Evolutionary conservation across 2,888 invertebrate genomes (phyloP).

Genomic region (Stenodera caucasica): DNA sequence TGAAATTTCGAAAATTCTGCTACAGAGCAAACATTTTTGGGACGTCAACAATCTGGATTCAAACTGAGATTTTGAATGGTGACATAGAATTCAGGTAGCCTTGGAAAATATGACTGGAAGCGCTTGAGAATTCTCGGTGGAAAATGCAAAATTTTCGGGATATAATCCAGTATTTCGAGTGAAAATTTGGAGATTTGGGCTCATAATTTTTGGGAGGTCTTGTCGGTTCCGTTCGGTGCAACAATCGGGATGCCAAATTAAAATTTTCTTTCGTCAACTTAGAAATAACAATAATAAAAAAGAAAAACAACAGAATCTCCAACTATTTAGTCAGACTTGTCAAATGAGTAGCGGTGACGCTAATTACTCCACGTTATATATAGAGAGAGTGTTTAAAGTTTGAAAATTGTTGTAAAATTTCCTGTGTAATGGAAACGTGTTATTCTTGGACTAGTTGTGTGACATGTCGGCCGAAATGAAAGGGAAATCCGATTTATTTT

Average conservation of each 20-base stretch:
- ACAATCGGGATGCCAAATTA: slow-evolving; percentile 47
- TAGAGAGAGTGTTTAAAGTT: slow-evolving; percentile 14
- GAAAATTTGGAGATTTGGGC: too few relatives aligned
- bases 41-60: too few relatives aligned
- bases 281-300: slow-evolving; percentile 36
- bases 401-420: slow-evolving; percentile 39
- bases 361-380: slow-evolving; percentile 41
- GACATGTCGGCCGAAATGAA: neutral
- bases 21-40: too few relatives aligned
- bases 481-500: neutral
- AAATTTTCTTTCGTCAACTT: slow-evolving; percentile 47
- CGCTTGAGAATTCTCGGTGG: too few relatives aligned
- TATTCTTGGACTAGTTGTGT: neutral
- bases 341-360: slow-evolving; percentile 45
- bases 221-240: slow-evolving; percentile 20
- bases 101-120: too few relatives aligned
- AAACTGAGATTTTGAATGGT: too few relatives aligned
- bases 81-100: too few relatives aligned
- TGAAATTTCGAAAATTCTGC: too few relatives aligned
- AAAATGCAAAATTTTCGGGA: too few relatives aligned
- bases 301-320: slow-evolving; percentile 32
- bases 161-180: too few relatives aligned
- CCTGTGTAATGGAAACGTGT: slow-evolving; percentile 21
- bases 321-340: slow-evolving; percentile 47
- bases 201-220: slow-evolving; percentile 26